Evolutionary conservation across 2,797 vertebrate species (phyloP).

Genomic region (Catharus ustulatus): DNA sequence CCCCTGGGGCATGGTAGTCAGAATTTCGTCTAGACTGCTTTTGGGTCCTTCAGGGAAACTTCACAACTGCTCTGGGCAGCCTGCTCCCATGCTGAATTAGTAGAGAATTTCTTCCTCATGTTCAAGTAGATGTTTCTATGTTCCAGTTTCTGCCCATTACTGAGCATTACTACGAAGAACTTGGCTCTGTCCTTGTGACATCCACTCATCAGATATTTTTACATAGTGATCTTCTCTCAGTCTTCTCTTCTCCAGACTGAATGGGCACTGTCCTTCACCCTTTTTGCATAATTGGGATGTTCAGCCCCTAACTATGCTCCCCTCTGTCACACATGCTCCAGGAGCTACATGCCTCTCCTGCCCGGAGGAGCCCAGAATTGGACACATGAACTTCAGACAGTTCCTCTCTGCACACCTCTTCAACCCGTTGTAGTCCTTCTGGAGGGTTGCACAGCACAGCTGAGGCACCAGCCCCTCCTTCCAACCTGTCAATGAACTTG

Average conservation of each 20-base stretch:
- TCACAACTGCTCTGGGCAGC: background rate
- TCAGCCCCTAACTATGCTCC: too few relatives aligned
- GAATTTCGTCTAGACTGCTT: background rate
- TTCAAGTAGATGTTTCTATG: background rate
- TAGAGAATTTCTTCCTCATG: background rate
- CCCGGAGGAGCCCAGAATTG: background rate
- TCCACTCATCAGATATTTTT: background rate
- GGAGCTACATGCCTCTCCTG: background rate
- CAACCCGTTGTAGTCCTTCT: background rate
- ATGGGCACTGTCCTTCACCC: background rate
- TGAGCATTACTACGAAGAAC: background rate
- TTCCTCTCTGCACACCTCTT: background rate
- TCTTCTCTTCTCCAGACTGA: background rate
- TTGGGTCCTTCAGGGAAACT: background rate
- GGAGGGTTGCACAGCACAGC: background rate
- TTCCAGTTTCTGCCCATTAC: background rate
- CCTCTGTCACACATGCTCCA: background rate
- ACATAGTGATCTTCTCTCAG: background rate
- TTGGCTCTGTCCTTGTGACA: fast-evolving
- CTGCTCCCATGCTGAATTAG: background rate
- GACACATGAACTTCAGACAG: background rate
- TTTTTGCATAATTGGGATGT: background rate
- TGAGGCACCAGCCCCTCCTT: background rate
- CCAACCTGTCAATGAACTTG: background rate
- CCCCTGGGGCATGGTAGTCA: background rate